Conservation (phyloP, 1,140 invertebrate species). For the Holcopasites calliopsidis region DNA sequence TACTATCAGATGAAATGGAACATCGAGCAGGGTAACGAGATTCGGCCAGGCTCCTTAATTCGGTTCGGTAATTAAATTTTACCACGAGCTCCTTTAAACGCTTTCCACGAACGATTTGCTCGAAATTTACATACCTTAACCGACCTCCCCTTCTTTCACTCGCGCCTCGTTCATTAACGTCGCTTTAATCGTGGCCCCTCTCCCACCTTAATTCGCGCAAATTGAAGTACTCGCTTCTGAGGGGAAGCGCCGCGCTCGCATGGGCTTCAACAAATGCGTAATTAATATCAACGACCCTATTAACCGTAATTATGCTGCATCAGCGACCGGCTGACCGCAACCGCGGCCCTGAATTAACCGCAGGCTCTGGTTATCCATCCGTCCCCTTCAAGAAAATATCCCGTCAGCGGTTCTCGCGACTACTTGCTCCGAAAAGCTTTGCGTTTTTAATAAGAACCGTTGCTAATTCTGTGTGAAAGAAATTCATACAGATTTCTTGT, state of each 20-base stretch:
- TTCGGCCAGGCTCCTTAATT: not conserved
- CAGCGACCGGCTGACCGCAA: not conserved
- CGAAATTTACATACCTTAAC: conserved; percentile 36
- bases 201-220: conserved; percentile 24
- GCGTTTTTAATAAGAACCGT: not conserved
- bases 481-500: not conserved
- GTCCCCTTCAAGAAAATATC: conserved; percentile 24
- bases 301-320: conserved; percentile 48
- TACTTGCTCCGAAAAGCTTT: not conserved
- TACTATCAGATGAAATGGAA: conserved; percentile 4
- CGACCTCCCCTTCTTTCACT: no score
- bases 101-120: conserved; percentile 3
- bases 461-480: not conserved
- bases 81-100: conserved; percentile 5
- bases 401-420: conserved; percentile 13
- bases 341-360: conserved; percentile 28
- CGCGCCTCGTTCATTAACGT: conserved; percentile 19
- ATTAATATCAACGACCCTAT: conserved; percentile 42
- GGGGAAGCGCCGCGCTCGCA: not conserved
- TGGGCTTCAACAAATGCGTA: conserved; percentile 33
- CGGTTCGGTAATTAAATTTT: conserved; percentile 31
- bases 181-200: conserved; percentile 12
- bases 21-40: not conserved
- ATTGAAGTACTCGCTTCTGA: conserved; percentile 7
- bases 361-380: not conserved